Evolutionary conservation across 2,113 vertebrate genomes (phyloP).

Genomic region (Semicossyphus pulcher): DNA sequence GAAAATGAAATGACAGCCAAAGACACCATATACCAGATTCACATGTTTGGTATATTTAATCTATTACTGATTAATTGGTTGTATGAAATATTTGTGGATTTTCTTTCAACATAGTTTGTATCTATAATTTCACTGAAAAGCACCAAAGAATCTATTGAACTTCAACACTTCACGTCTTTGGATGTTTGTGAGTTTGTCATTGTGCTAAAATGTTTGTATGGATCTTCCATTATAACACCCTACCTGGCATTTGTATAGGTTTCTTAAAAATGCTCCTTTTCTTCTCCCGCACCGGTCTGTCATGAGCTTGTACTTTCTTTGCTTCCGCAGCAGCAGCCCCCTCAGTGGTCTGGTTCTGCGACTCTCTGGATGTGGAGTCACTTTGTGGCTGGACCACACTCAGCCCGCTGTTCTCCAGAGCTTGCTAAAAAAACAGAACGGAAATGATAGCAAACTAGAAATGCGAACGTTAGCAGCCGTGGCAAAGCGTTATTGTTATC

Average conservation of each 20-base stretch:
- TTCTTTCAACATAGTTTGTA: too few species aligned
- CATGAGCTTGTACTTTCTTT: slow-evolving; percentile 83
- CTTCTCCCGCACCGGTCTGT: slow-evolving; percentile 88
- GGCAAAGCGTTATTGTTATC: too few species aligned
- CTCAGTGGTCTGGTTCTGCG: slow-evolving; percentile 75
- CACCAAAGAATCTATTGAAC: too few species aligned
- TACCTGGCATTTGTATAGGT: slow-evolving; percentile 94
- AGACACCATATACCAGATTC: not conserved
- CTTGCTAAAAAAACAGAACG: slow-evolving; percentile 88
- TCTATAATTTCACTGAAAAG: too few species aligned
- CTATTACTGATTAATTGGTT: not conserved
- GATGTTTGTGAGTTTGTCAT: too few species aligned
- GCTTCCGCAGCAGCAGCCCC: slow-evolving; percentile 39
- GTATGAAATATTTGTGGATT: not conserved
- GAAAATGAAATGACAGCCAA: not conserved
- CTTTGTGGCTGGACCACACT: slow-evolving; percentile 88
- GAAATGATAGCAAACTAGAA: not conserved
- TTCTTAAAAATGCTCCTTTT: slow-evolving; percentile 94
- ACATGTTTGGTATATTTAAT: not conserved
- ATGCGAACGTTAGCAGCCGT: too few species aligned
- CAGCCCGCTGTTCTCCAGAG: slow-evolving; percentile 97
- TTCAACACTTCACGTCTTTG: too few species aligned
- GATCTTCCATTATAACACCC: slow-evolving; percentile 6
- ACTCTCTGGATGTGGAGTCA: slow-evolving; percentile 75
- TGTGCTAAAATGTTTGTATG: too few species aligned